Evolutionary conservation across 2,888 invertebrate genomes (phyloP), one percentile per base, ranked within the genome.

Genomic region (Thysanoteuthis rhombus): DNA sequence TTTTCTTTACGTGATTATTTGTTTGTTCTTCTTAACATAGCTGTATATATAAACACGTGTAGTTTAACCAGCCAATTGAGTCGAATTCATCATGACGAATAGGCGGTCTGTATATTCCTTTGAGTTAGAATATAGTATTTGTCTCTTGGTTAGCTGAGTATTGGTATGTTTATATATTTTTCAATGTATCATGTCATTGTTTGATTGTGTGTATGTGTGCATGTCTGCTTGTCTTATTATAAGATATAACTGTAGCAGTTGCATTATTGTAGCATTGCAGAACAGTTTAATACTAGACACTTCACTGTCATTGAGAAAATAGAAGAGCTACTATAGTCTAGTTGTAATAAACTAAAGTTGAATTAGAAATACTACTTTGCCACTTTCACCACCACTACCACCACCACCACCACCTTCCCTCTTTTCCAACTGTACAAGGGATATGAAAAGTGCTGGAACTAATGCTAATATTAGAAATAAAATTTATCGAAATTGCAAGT

Each of bases 191-290:
- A 75, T n/a, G 75, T n/a, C n/a, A 75, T 75, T 75, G 52, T 45
- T 45, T 45, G 45, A 16, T 5, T 58, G 32, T 58, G 32, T 58
- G 10, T 58, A 32, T 75, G n/a, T 75, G 75, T 75, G 75, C n/a
- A 36, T 75, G n/a, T n/a, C n/a, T 75, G 75, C n/a, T 25, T 75
- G 75, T 75, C 22, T 75, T 75, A n/a, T 75, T n/a, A n/a, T 36
- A 75, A 75, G 75, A 8, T 75, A 75, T 75, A 75, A 75, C 75
- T 75, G 75, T 75, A 75, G 75, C 75, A 75, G 75, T n/a, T 75
- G 75, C 75, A 75, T 75, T 75, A 75, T 75, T 75, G n/a, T 75
- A 75, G n/a, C 75, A 75, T n/a, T 75, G 75, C 75, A n/a, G 75
- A 75, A 75, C 75, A 36, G 75, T 75, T 75, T 75, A 75, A 75